A percentile compares a stretch with the other conserved stretches of the same genome.
Evolutionary conservation across 2,113 vertebrate genomes (phyloP).

Genomic region (Melanerpes formicivorus): DNA sequence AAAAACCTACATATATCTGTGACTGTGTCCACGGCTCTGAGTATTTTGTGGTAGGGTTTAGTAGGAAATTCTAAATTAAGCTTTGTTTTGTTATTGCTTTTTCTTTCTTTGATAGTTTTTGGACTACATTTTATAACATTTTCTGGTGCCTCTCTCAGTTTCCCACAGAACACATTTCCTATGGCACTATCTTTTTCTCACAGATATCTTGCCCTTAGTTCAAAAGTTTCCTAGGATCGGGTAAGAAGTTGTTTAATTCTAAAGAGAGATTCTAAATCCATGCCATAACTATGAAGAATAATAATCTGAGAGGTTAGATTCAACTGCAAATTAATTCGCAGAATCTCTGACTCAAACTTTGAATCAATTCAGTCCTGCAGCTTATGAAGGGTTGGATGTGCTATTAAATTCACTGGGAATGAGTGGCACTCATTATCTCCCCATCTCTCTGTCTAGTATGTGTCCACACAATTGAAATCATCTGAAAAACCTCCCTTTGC

Average conservation of each 20-base stretch:
- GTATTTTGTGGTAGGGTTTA: not conserved
- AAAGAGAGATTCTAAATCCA: conserved; percentile 13
- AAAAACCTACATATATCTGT: not conserved
- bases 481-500: not conserved
- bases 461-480: not conserved
- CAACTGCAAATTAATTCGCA: conserved; percentile 27
- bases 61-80: not conserved
- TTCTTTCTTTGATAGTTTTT: not conserved
- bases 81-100: not conserved
- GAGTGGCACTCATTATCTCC: not conserved
- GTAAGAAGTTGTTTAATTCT: not conserved
- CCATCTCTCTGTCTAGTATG: not conserved
- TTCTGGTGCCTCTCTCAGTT: not conserved
- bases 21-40: not conserved
- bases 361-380: not conserved
- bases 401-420: not conserved
- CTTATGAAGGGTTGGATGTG: not conserved
- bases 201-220: not conserved
- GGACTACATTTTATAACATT: not conserved
- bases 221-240: not conserved
- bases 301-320: not conserved
- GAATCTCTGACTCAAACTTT: not conserved
- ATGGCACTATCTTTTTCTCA: not conserved
- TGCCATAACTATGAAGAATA: conserved; percentile 10
- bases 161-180: not conserved